Percentiles rank a stretch among this genome's conserved stretches.
Conservation (phyloP, 2,113 vertebrate species). For the Stigmatopora nigra region DNA sequence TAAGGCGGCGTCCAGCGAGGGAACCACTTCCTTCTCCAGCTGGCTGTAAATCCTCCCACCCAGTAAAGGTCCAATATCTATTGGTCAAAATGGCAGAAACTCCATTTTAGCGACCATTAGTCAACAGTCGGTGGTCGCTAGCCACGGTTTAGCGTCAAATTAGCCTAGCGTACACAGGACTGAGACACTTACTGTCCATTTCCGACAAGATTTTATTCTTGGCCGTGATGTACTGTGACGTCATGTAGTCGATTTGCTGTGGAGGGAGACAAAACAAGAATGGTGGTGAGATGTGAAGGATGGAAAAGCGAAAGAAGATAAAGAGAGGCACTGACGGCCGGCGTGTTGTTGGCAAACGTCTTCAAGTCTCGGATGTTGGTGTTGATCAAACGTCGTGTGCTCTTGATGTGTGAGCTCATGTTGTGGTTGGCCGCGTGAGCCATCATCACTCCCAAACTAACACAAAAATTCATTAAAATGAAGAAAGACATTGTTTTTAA, state of each 20-base stretch:
- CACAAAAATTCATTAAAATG: slow-evolving; percentile 2
- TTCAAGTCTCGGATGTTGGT: slow-evolving; percentile 88
- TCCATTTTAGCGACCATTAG: background rate
- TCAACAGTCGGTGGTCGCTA: too few species aligned
- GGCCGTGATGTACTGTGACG: slow-evolving; percentile 79
- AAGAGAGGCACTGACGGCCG: slow-evolving; percentile 67
- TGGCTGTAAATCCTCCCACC: slow-evolving; percentile 76
- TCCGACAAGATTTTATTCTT: slow-evolving; percentile 86
- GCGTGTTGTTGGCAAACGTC: slow-evolving; percentile 76
- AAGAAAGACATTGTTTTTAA: too few species aligned
- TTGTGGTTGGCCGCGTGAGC: slow-evolving; percentile 85
- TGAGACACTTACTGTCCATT: slow-evolving; percentile 82
- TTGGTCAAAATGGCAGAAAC: background rate
- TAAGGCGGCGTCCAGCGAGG: slow-evolving; percentile 77
- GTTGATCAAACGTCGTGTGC: slow-evolving; percentile 74
- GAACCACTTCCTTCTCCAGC: slow-evolving; percentile 77
- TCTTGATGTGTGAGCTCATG: slow-evolving; percentile 73
- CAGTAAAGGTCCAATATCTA: slow-evolving; percentile 81
- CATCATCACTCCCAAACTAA: slow-evolving; percentile 78
- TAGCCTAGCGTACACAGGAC: too few species aligned
- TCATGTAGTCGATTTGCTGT: slow-evolving; percentile 87
- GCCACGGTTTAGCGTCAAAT: too few species aligned
- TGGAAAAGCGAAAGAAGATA: too few species aligned
- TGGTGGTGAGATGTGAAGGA: too few species aligned
- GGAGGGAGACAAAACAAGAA: slow-evolving; percentile 14